These are phyloP conservation scores for Drosophila neotestacea DNA, from an alignment of 2,888 invertebrate species.

Conservation along the genomic window DNA sequence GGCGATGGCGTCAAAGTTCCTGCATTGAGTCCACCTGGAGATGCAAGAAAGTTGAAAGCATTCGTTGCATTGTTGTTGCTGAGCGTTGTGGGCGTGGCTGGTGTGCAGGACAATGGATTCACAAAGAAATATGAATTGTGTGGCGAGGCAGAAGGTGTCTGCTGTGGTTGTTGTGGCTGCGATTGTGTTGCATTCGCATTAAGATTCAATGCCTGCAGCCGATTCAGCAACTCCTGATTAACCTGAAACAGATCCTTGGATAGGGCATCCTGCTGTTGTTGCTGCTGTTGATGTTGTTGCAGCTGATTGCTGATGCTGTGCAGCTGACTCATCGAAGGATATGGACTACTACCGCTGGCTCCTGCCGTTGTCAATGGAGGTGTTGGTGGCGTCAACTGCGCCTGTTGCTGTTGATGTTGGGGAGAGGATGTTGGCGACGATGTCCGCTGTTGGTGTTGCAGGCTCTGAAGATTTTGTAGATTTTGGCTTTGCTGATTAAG, in stretches of 20 bases:
- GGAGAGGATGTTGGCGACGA: conserved; percentile 81
- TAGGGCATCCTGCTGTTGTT: conserved; percentile 82
- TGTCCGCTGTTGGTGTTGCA: conserved; percentile 60
- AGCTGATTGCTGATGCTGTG: conserved; percentile 83
- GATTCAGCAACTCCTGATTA: conserved; percentile 85
- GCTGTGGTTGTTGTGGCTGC: conserved; percentile 45
- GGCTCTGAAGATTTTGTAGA: conserved; percentile 83
- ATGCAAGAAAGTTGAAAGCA: conserved; percentile 82
- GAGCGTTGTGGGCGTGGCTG: conserved; percentile 63
- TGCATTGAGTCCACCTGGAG: conserved; percentile 66
- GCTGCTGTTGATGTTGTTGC: conserved; percentile 81
- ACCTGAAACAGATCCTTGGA: conserved; percentile 85
- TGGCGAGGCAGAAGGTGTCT: conserved; percentile 78
- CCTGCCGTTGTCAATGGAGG: conserved; percentile 68
- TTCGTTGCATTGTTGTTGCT: conserved; percentile 67
- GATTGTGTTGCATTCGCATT: conserved; percentile 59
- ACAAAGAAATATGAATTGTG: conserved; percentile 84
- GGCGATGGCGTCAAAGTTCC: conserved; percentile 84
- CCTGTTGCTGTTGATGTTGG: conserved; percentile 53
- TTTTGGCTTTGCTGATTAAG: conserved; percentile 85
- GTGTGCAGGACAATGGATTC: conserved; percentile 84
- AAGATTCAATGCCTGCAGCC: conserved; percentile 84
- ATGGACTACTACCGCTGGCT: conserved; percentile 80
- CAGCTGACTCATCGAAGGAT: conserved; percentile 83
- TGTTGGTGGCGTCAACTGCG: conserved; percentile 78